Evolutionary conservation across 2,797 vertebrate species (phyloP).

Genomic region (Pseudochirops cupreus): DNA sequence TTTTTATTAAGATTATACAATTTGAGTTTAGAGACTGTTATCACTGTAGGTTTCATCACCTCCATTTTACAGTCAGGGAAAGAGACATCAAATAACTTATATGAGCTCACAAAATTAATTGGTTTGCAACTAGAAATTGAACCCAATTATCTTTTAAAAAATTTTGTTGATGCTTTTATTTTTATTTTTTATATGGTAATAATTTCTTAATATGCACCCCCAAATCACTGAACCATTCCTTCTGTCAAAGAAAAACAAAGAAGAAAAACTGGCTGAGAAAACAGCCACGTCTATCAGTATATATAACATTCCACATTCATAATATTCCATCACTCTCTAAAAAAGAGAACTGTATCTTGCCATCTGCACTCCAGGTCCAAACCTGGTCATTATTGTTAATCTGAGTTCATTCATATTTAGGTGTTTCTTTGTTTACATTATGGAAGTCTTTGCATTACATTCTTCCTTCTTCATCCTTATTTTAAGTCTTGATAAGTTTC

Average conservation of each 20-base stretch:
- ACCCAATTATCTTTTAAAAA: background rate
- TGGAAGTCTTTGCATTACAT: background rate
- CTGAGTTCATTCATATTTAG: background rate
- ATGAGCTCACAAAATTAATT: background rate
- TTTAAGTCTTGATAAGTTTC: background rate
- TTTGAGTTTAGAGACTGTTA: too few species aligned
- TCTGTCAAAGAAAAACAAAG: background rate
- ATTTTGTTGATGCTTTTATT: background rate
- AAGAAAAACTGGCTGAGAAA: background rate
- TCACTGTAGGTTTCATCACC: background rate
- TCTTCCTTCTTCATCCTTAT: background rate
- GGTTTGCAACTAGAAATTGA: background rate
- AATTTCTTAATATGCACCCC: background rate
- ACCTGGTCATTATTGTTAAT: background rate
- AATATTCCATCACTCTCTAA: background rate
- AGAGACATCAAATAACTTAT: background rate
- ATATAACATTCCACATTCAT: background rate
- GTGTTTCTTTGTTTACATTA: background rate
- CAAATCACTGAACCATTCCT: background rate
- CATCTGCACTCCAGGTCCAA: background rate
- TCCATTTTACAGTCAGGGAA: background rate
- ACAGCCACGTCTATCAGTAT: background rate
- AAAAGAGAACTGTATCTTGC: background rate
- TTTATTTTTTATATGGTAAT: background rate
- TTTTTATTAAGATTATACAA: too few species aligned